Evolutionary conservation across 2,797 vertebrate species (phyloP), one percentile per base, ranked within the genome.

Genomic region (Peromyscus attwateri): DNA sequence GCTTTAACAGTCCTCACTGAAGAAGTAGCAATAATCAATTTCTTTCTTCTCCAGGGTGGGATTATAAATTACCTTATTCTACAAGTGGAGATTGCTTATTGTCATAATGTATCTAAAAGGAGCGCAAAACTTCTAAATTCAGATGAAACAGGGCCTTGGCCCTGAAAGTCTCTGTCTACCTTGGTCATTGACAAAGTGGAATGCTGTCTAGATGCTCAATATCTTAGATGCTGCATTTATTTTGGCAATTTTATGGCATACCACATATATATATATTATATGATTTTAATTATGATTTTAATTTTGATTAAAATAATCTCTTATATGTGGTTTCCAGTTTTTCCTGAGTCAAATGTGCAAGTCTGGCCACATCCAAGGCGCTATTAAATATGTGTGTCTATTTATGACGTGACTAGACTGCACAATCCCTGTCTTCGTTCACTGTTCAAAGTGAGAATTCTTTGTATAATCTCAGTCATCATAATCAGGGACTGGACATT

Each of bases 1-100:
- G 40, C 68, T 77, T 95, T 95, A 91, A 87, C 87, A 92, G 85
- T 70, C 21, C 21, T 87, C 68, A 80, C 60, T 84, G 85, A 88
- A 94, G 46, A 70, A 23, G 3, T 27, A 2, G 14, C 29, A 49
- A 85, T 88, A n/a, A 4, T 70, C 31, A 77, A 34, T 71, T 95
- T 93, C 37, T 81, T 85, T 95, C 89, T 16, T 84, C 46, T 80
- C 80, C 37, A 13, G 17, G 52, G 1, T 87, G 3, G 73, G 49
- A 85, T 60, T 95, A 52, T 92, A 75, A 92, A 60, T 85, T 85
- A 31, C 13, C 21, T 34, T 46, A 46, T n/a, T 91, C 71, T 95
- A 23, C 52, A 62, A 46, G 29, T 77, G 73, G 73, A 82, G 4
- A 29, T 64, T 68, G 29, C 29, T 88, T n/a, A 62, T 85, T 27